Evolutionary conservation across 2,113 vertebrate genomes (phyloP), one percentile per base, ranked within the genome.

Genomic region (Thymallus thymallus): DNA sequence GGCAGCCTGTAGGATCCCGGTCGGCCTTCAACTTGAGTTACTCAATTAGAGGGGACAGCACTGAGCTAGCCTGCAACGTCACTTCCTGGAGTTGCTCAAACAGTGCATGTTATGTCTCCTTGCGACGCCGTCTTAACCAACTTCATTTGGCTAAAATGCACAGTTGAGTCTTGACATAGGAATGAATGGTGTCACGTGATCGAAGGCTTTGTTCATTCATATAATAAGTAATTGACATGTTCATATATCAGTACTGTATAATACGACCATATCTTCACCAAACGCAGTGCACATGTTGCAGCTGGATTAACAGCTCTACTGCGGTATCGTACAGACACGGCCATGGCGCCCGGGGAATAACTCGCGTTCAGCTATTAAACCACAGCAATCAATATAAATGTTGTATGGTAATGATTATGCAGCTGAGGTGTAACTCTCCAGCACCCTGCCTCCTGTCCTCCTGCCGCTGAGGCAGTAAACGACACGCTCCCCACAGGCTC

Each of bases 361-460:
- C 89, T 91, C 76, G 69, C 73, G 80, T 89, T 89, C 88, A 91
- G 88, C 88, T 87, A 88, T 88, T 91, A 91, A 91, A 86, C 88
- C 87, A 70, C 78, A 85, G 82, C 90, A 89, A 92, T 94, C 93
- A 89, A 93, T 92, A 93, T 85, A 88, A 93, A 92, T 91, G 90
- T 91, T 90, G 85, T 88, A 89, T 91, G 87, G 84, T 89, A 91
- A 93, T 89, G 88, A 92, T 91, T 87, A 88, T 83, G 85, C 88
- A 81, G 82, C 85, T 77, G 77, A 81, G 83, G 79, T 82, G 72
- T 79, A 80, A 76, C 73, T 88, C 88, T 88, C 76, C 68, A 29
- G 82, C 76, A 86, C 76, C 84, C 84, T 80, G 69, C 48, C 58
- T 69, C 76, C 72, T 64, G 7, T 7, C 35, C 58, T 41, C 69